These are phyloP conservation scores for Coluber constrictor DNA, from an alignment of 2,797 vertebrate species.

Conservation along the genomic window DNA sequence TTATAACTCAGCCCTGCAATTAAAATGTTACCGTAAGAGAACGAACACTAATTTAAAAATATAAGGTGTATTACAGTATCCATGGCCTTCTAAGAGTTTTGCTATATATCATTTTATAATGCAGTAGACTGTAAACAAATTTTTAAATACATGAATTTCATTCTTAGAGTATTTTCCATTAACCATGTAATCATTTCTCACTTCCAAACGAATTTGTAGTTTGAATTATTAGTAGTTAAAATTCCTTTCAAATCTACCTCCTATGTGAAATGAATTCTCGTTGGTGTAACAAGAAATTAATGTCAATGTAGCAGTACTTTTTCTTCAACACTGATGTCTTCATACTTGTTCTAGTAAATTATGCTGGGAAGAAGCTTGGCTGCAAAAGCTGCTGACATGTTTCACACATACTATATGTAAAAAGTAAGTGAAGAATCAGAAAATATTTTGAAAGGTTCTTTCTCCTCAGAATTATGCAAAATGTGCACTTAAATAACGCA, in stretches of 20 bases:
- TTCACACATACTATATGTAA: slow-evolving; percentile 18
- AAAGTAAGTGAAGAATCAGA: slow-evolving; percentile 60
- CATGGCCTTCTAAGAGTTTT: slow-evolving; percentile 57
- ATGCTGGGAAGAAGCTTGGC: slow-evolving; percentile 7
- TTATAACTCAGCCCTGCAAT: slow-evolving; percentile 66
- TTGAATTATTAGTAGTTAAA: slow-evolving; percentile 53
- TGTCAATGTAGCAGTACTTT: slow-evolving; percentile 37
- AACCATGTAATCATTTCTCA: slow-evolving; percentile 39
- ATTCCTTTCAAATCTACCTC: slow-evolving; percentile 59
- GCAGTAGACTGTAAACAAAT: slow-evolving; percentile 57
- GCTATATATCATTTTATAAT: slow-evolving; percentile 50
- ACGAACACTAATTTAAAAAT: slow-evolving; percentile 64
- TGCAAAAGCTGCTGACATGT: background rate
- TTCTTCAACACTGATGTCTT: slow-evolving; percentile 59
- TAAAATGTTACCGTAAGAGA: slow-evolving; percentile 62
- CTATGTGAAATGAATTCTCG: slow-evolving; percentile 26
- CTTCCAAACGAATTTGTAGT: slow-evolving; percentile 30
- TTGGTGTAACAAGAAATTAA: slow-evolving; percentile 42
- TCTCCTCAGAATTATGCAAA: slow-evolving; percentile 51
- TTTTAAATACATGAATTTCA: slow-evolving; percentile 51
- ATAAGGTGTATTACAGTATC: slow-evolving; percentile 58
- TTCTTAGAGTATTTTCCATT: slow-evolving; percentile 35
- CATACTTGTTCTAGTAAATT: slow-evolving; percentile 46
- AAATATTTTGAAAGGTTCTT: slow-evolving; percentile 29
- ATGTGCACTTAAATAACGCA: slow-evolving; percentile 42